phyloP scores from a whole-genome alignment of 2,888 invertebrate species.

The Trisateles emortualis region DNA sequence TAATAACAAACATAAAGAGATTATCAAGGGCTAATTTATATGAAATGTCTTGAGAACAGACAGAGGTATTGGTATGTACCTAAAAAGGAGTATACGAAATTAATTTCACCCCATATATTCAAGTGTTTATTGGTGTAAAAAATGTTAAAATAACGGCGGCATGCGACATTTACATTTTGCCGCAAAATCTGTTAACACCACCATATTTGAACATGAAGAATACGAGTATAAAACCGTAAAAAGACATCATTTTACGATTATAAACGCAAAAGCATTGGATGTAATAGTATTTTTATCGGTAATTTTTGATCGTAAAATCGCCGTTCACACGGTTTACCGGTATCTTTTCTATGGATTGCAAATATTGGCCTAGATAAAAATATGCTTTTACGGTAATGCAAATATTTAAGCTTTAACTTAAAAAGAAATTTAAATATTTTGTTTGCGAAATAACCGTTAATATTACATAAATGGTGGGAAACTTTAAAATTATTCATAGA shows the following conservation, averaged over 20 bases:
- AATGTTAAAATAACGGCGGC: constrained; percentile 9
- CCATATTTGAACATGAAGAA: constrained; percentile 29
- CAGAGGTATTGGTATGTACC: background rate
- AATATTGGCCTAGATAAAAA: constrained; percentile 21
- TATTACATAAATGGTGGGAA: no score
- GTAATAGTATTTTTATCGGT: constrained; percentile 28
- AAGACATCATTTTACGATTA: constrained; percentile 36
- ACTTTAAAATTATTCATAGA: no score
- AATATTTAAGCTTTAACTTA: constrained; percentile 23
- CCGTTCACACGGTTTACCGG: constrained; percentile 25
- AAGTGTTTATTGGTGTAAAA: constrained; percentile 1
- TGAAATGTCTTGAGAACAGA: background rate
- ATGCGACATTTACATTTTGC: constrained; percentile 11
- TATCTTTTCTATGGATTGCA: constrained; percentile 26
- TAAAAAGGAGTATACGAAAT: background rate
- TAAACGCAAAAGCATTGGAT: constrained; percentile 30
- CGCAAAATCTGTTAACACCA: constrained; percentile 16
- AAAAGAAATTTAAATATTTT: no score
- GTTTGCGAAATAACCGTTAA: no score
- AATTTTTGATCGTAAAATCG: constrained; percentile 28
- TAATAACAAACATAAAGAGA: no score
- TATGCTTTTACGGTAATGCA: constrained; percentile 3
- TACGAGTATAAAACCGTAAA: constrained; percentile 32
- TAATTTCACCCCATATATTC: background rate
- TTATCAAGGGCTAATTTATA: background rate